Conservation (phyloP, 2,797 vertebrate species). For the Rhinella marina region DNA sequence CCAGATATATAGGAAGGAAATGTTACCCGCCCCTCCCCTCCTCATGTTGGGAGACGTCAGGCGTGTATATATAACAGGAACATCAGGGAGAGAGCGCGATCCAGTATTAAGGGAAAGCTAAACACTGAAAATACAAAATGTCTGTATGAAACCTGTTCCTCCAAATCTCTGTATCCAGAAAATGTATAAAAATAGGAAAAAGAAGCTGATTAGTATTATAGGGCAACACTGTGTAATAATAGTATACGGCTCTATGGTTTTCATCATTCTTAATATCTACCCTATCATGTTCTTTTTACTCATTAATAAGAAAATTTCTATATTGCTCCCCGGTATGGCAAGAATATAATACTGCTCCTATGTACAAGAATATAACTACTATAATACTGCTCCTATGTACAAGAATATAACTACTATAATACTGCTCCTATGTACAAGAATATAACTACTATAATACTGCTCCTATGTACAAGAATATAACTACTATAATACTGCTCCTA, state of each 20-base stretch:
- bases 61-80: background rate
- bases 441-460: background rate
- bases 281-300: too few relatives aligned
- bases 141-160: background rate
- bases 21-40: background rate
- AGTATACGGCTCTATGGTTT: too few relatives aligned
- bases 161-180: background rate
- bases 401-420: background rate
- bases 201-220: too few relatives aligned
- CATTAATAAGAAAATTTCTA: background rate
- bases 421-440: background rate
- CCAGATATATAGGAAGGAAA: constrained; percentile 17
- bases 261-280: too few relatives aligned
- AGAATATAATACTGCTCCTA: background rate
- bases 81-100: background rate
- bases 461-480: background rate
- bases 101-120: background rate
- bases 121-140: background rate
- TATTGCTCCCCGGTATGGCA: background rate
- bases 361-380: background rate
- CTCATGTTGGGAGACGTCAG: background rate
- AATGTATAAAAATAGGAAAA: background rate
- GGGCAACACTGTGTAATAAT: too few relatives aligned
- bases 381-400: background rate
- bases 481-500: background rate